Base-by-base conservation (phyloP, 2,888 invertebrate genomes). In the Hipparchia sbordonii region DNA sequence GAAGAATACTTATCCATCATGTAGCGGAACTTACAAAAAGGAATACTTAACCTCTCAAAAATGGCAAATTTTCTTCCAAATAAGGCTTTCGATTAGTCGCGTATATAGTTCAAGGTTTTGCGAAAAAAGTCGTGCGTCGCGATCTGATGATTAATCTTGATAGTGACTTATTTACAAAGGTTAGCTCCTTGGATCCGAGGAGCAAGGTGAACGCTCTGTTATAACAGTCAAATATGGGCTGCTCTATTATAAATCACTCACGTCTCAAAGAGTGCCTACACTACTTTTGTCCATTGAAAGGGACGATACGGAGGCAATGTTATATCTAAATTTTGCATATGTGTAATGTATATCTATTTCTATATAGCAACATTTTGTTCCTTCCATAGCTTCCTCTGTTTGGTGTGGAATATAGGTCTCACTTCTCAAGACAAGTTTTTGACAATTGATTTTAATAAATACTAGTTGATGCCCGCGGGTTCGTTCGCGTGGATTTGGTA, bases 171-270 rank as follows among this genome's bases (percentile, higher is more conserved):
- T 51, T 60, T 57, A 57, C 57, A 77, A 76, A 76, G 77, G 77
- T 76, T 76, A 77, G 69, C 77, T 77, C 79, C 78, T 80, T 78
- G 79, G 77, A 74, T 76, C 76, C 51, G 71, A 75, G 67, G 67
- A 76, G 72, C 79, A 80, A 82, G 81, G 81, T 81, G 78, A 83
- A 81, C 78, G 80, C 71, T 78, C 79, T 76, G 77, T 77, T 77
- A 77, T 77, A 74, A 62, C 68, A 78, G 73, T 77, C 76, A 76
- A 79, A 81, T 79, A 84, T 78, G 80, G 80, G 79, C 80, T 48
- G 48, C 48, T 63, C 46, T 80, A 82, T 85, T 78, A 83, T 82
- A 87, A 88, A 86, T 87, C 80, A 79, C 81, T 85, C 88, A 88
- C 85, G 86, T 86, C 81, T 83, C 84, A 84, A 83, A 82, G 81